These are phyloP conservation scores for Manduca sexta DNA, from an alignment of 1,140 invertebrate genomes.

Conservation along the genomic window DNA sequence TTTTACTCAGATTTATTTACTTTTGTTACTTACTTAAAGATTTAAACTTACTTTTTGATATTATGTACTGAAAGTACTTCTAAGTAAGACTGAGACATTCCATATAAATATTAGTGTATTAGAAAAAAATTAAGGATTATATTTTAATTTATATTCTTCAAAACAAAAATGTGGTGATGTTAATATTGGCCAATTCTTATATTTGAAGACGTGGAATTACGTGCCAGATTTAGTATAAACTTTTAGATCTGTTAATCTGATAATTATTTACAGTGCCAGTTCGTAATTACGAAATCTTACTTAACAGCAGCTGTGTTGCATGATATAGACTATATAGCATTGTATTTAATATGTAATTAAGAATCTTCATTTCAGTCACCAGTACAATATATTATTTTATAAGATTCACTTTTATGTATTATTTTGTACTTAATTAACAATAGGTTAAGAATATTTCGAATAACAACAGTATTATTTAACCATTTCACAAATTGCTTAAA, in stretches of 20 bases:
- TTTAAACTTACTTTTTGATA: constrained; percentile 11
- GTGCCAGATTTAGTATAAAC: constrained; percentile 13
- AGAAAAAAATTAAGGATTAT: background rate
- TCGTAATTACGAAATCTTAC: no score
- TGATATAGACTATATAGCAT: no score
- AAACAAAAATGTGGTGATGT: background rate
- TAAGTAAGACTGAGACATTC: constrained; percentile 59
- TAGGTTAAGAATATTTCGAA: background rate
- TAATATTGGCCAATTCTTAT: no score
- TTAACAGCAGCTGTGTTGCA: no score
- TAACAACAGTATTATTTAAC: constrained; percentile 5
- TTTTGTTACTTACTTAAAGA: constrained; percentile 4
- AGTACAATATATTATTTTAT: no score
- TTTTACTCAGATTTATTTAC: constrained; percentile 3
- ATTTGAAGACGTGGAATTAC: constrained; percentile 10
- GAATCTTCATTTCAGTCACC: no score
- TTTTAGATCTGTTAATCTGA: no score
- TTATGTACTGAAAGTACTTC: constrained; percentile 46
- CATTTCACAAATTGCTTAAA: constrained; percentile 1
- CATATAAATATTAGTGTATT: constrained; percentile 28
- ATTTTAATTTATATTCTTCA: constrained; percentile 5
- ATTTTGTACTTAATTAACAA: constrained; percentile 7
- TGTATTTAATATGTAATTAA: no score
- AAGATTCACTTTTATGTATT: background rate
- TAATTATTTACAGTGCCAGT: no score